Evolutionary conservation across 2,888 invertebrate species (phyloP), one percentile per base, ranked within the genome.

Genomic region (Rhyacophila evoluta): DNA sequence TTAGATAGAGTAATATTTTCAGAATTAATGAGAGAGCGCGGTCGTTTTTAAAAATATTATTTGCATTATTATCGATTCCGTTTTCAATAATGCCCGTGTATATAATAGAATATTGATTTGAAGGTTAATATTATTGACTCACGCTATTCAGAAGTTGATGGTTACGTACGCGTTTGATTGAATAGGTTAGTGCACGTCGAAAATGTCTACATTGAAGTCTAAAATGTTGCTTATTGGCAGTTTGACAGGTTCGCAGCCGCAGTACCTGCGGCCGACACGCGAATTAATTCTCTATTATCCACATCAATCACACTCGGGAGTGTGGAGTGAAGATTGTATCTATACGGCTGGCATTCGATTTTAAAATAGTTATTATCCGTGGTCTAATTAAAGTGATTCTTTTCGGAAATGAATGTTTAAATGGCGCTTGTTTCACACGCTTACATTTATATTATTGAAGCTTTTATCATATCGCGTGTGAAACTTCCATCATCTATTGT

Each of bases 21-120:
- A n/a, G 19, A 55, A 55, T 55, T 55, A 55, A 55, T 55, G 55
- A 55, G 55, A 55, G 55, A 2, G 55, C 10, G 55, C 55, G n/a
- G n/a, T 55, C 55, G 10, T 55, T 55, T 55, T 55, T 55, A n/a
- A n/a, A n/a, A n/a, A n/a, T 55, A 19, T 2, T 33, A 6, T 55
- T 55, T 55, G 55, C 55, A 55, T 55, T 55, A 55, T 55, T 55
- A 55, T 55, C 25, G 55, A 55, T 19, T 55, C 10, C 19, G 10
- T 55, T 55, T 41, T 55, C 19, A 15, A 25, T 25, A 55, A 55
- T 55, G 55, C 25, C 55, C 15, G 41, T 25, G 2, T 55, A 55
- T 55, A 55, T 33, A 33, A 25, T 55, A 19, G 55, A 19, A 55
- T 55, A 55, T 19, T 55, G 25, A 55, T 55, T 55, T 55, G 55